Conservation (phyloP, 1,140 invertebrate species). For the Glomeris maerens region DNA sequence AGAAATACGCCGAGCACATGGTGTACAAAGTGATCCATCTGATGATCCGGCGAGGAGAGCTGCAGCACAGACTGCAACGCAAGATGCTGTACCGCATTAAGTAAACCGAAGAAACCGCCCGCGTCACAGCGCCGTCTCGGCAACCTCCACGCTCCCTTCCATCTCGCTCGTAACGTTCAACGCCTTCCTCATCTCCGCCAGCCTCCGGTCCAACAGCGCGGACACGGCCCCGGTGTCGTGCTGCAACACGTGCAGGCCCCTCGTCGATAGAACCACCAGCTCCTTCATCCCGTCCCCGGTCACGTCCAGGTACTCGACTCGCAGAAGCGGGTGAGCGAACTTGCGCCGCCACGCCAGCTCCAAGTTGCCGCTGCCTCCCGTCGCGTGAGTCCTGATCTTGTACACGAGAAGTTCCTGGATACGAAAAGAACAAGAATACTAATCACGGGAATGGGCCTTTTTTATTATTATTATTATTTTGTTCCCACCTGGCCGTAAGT, state of each 20-base stretch:
- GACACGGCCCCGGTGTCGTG: too few species aligned
- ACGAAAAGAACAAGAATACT: constrained; percentile 3
- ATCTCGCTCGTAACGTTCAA: too few species aligned
- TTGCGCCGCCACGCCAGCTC: constrained; percentile 27
- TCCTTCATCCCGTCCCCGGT: constrained; percentile 53
- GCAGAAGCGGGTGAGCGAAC: constrained; percentile 46
- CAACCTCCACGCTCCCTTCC: too few species aligned
- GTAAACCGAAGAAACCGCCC: constrained; percentile 24
- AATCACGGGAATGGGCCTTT: neutral
- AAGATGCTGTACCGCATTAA: constrained; percentile 91
- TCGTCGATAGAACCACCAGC: constrained; percentile 48
- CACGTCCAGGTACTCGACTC: constrained; percentile 47
- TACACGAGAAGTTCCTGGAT: constrained; percentile 45
- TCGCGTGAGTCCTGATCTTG: constrained; percentile 24
- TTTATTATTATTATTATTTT: neutral
- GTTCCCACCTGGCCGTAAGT: constrained; percentile 43
- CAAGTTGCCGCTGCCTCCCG: constrained; percentile 7
- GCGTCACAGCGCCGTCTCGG: too few species aligned
- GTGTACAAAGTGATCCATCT: constrained; percentile 80
- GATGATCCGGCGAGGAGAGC: constrained; percentile 85
- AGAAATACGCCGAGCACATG: constrained; percentile 76
- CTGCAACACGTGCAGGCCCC: constrained; percentile 52
- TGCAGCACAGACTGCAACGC: constrained; percentile 88
- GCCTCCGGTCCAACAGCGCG: too few species aligned
- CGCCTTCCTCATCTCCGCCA: too few species aligned